Evolutionary conservation across 2,797 vertebrate genomes (phyloP), one percentile per base, ranked within the genome.

Genomic region (Tenualosa thibaudeaui): DNA sequence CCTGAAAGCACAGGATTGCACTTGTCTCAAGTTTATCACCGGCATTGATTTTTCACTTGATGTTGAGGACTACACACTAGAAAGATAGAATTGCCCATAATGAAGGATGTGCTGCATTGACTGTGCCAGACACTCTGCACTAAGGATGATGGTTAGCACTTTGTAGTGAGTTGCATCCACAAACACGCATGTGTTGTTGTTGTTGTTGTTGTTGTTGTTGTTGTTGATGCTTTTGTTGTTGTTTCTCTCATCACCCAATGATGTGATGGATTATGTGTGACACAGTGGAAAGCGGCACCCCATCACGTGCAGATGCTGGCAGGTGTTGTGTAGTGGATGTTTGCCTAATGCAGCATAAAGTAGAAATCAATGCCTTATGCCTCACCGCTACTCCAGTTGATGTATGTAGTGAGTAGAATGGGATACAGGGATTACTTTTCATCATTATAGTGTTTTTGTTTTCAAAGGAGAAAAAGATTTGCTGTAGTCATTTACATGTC

Each of bases 1-100:
- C 90, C 49, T 85, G 81, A 68, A 54, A 68, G 81, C 56, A 43
- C 50, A 65, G 43, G 50, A 71, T 40, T 81, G 46, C 81, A 22
- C 81, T 58, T 60, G 58, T 40, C 84, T 85, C 12, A 4, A 65
- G 81, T 84, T 85, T 19, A 75, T 75, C 68, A 40, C 68, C 15
- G 19, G 31, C 37, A 75, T 75, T 75, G 68, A 75, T 75, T 75
- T 75, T 75, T 75, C 68, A 6, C 68, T 75, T 75, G 31, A 75
- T 13, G 68, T 75, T 75, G 17, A 75, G 31, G 40, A 43, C 68
- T 75, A 75, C 68, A 40, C 12, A 40, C 31, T 75, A 31, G 37
- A 37, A 40, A 19, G 68, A 40, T 75, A 40, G 15, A 3, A 5
- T 40, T 75, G 17, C 68, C 37, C 15, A 8, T 43, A 75, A 75